phyloP scores from a whole-genome alignment of 2,888 invertebrate species.

The Euspilapteryx auroguttella region DNA sequence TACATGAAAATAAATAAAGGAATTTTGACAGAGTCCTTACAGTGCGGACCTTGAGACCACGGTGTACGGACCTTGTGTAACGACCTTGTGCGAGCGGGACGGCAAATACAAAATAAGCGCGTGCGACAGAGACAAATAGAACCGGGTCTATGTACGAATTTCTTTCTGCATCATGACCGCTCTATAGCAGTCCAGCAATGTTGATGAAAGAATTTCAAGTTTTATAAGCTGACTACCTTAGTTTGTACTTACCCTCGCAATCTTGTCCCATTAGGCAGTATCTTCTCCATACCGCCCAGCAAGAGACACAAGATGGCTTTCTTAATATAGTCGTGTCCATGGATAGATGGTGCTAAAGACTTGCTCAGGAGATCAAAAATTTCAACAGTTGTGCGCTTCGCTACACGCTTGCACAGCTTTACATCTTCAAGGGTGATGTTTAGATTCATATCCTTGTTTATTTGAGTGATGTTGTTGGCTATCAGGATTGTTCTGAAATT shows the following conservation, averaged over 20 bases:
- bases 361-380: slow-evolving; percentile 88
- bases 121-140: no score
- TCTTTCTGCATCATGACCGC: no score
- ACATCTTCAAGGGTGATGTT: slow-evolving; percentile 86
- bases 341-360: slow-evolving; percentile 96
- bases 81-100: no score
- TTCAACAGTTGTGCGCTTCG: slow-evolving; percentile 69
- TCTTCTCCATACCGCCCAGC: slow-evolving; percentile 94
- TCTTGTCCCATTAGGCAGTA: slow-evolving; percentile 87
- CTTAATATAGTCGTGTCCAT: slow-evolving; percentile 95
- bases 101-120: no score
- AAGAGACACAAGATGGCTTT: slow-evolving; percentile 93
- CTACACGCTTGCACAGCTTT: slow-evolving; percentile 81
- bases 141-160: no score
- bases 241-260: slow-evolving; percentile 79
- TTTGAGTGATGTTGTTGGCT: slow-evolving; percentile 87
- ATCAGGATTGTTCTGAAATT: slow-evolving; percentile 82
- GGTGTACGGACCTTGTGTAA: no score
- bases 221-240: no score
- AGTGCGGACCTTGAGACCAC: no score
- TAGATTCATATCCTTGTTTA: slow-evolving; percentile 84
- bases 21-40: no score
- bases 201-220: no score
- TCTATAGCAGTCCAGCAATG: no score
- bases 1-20: no score